Evolutionary conservation across 1,140 invertebrate species (phyloP).

Genomic region (Sitophilus oryzae): DNA sequence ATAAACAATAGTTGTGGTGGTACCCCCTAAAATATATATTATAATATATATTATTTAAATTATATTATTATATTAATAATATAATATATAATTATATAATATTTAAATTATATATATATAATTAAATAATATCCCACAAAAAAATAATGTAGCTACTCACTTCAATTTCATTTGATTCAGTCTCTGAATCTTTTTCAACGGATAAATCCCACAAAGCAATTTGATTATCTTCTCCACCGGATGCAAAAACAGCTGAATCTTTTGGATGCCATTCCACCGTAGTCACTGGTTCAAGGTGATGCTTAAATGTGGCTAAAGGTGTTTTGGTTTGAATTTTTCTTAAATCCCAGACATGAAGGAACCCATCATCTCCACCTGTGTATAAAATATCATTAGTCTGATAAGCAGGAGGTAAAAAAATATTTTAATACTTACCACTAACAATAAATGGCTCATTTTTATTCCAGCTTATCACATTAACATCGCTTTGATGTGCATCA

Average conservation of each 20-base stretch:
- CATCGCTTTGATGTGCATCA: constrained; percentile 84
- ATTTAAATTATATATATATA: too few species aligned
- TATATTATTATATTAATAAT: constrained; percentile 4
- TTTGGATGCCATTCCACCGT: constrained; percentile 95
- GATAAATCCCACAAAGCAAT: constrained; percentile 96
- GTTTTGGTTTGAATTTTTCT: constrained; percentile 76
- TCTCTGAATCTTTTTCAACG: constrained; percentile 72
- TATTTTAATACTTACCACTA: constrained; percentile 54
- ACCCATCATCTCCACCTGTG: constrained; percentile 90
- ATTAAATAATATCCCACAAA: too few species aligned
- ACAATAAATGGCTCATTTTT: constrained; percentile 81
- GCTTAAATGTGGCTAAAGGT: constrained; percentile 89
- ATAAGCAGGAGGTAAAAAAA: background rate
- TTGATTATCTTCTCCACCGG: constrained; percentile 91
- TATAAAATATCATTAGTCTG: background rate
- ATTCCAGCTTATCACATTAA: constrained; percentile 99
- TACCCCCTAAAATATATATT: constrained; percentile 54
- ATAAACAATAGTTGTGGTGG: constrained; percentile 96
- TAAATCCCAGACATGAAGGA: constrained; percentile 93
- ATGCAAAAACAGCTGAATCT: constrained; percentile 89
- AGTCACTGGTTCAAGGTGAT: constrained; percentile 86
- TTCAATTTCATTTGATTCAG: constrained; percentile 56
- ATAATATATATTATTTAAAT: background rate
- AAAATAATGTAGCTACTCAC: too few species aligned
- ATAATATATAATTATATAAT: too few species aligned